These are phyloP conservation scores for Nomada fabriciana DNA, from an alignment of 2,888 invertebrate genomes.

Conservation along the genomic window DNA sequence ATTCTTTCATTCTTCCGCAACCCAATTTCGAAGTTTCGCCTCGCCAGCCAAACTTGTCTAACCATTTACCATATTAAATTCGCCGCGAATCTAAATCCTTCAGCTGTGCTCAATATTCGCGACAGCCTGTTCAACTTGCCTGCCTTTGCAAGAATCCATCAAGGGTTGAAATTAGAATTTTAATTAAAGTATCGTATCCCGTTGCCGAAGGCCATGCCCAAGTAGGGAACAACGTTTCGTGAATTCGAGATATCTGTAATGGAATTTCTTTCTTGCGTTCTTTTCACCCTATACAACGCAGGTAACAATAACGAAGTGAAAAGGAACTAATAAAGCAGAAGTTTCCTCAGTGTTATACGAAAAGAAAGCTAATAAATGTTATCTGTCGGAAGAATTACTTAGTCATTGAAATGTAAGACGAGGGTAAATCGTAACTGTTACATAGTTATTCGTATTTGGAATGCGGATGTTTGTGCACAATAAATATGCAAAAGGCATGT, in stretches of 20 bases:
- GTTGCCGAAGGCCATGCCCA: neutral
- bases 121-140: neutral
- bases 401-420: too few species aligned
- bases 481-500: too few species aligned
- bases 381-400: too few species aligned
- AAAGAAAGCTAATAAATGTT: too few species aligned
- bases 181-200: constrained; percentile 9
- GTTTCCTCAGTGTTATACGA: too few species aligned
- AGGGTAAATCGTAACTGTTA: too few species aligned
- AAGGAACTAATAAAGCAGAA: too few species aligned
- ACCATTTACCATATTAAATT: constrained; percentile 8
- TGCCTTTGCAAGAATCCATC: neutral
- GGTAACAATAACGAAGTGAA: too few species aligned
- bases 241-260: neutral
- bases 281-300: neutral
- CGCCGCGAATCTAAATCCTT: neutral
- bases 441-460: too few species aligned
- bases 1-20: neutral
- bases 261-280: neutral
- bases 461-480: too few species aligned
- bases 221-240: neutral
- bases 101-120: constrained; percentile 1
- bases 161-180: constrained; percentile 17
- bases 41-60: neutral
- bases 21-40: neutral